Evolutionary conservation across 2,888 invertebrate species (phyloP), one percentile per base, ranked within the genome.

Genomic region (Tetragnatha montana): DNA sequence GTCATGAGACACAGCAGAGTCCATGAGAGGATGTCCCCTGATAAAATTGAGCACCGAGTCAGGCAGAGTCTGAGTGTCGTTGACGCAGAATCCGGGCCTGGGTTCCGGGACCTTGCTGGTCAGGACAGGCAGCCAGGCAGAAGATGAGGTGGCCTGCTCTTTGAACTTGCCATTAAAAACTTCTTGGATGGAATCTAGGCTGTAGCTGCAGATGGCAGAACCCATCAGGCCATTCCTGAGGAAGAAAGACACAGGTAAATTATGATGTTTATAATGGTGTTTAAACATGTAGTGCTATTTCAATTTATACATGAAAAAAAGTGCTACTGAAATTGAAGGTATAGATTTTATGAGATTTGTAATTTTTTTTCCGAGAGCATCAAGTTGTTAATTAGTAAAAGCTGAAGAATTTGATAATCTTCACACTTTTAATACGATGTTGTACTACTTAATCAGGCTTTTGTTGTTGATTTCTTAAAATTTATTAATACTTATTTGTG

Each of bases 201-300:
- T 97, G 94, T 98, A 99, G 81, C 98, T 97, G 94, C 99, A 99
- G 93, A 99, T 97, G 69, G 99, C 99, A n/a, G 98, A 99, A 3
- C 99, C 98, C 96, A 97, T 97, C 92, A 99, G 95, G 0, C 98
- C 98, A 92, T 98, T 98, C 91, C 93, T 93, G 89, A 12, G 91
- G 87, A 1, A 19, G 68, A 60, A 22, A 50, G 21, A 50, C 8
- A 17, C 17, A n/a, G 35, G 49, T 6, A 47, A 74, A 74, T 1
- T 17, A 7, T 0, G 8, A 74, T 14, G 17, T 17, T 47, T 8
- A 4, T n/a, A 21, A 12, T 21, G 21, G 21, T 70, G 21, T 21
- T 6, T 14, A 70, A n/a, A 70, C 70, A 19, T 12, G 4, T 6
- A 22, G 35, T 22, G 6, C 8, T 22, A 22, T 8, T 73, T 73